Conservation (phyloP, 2,888 invertebrate species). For the Dysmachus trigonus region DNA sequence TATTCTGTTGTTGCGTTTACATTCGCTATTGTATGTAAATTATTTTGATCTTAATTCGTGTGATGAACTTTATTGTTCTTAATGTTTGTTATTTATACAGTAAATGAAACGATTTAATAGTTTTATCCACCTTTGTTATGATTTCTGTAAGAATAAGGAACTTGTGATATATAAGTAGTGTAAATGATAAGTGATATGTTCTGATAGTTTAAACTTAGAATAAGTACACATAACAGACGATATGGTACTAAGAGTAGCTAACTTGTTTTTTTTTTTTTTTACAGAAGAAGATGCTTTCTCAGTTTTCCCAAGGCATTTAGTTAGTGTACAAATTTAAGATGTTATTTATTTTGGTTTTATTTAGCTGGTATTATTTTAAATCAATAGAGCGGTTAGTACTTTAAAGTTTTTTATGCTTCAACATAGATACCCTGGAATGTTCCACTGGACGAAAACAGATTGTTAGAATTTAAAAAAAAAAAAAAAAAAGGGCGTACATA, state of each 20-base stretch:
- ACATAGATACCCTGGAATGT: not conserved
- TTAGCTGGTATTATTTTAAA: not conserved
- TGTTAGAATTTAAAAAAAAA: not conserved
- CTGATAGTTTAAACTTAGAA: not conserved
- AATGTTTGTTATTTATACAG: constrained; percentile 28
- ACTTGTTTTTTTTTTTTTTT: not conserved
- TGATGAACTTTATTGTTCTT: constrained; percentile 2
- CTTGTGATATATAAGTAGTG: constrained; percentile 35
- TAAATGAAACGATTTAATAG: not conserved
- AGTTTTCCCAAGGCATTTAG: not conserved
- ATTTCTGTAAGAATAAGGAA: constrained; percentile 16
- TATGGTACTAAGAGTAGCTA: constrained; percentile 27
- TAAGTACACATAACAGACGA: not conserved
- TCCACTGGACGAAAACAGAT: not conserved
- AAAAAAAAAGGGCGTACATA: no score
- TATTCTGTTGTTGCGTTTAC: constrained; percentile 6
- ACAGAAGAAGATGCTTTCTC: not conserved
- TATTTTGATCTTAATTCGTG: constrained; percentile 6
- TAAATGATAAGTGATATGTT: constrained; percentile 24
- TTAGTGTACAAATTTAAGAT: not conserved
- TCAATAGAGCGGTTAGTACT: not conserved
- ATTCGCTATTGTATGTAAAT: constrained; percentile 12
- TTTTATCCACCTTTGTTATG: constrained; percentile 19
- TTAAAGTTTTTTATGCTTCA: not conserved
- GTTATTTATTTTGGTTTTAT: not conserved